A percentile compares a stretch with the other conserved stretches of the same genome.
phyloP scores from a whole-genome alignment of 2,888 invertebrate species.

The Itoplectis maculator region DNA sequence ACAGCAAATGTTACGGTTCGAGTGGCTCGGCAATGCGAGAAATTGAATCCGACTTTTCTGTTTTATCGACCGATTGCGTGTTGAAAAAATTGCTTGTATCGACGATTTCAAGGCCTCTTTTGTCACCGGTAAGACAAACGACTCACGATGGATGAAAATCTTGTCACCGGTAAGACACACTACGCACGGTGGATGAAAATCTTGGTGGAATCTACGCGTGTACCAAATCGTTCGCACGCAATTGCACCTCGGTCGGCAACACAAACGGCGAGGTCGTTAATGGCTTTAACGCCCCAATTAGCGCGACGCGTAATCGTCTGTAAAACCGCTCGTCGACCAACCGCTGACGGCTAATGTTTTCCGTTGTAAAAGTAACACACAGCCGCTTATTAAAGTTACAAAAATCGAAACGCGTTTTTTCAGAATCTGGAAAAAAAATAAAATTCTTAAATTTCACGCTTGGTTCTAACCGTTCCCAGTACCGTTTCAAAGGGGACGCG shows the following conservation, averaged over 20 bases:
- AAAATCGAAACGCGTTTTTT: background rate
- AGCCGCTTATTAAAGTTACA: background rate
- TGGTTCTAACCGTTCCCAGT: background rate
- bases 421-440: background rate
- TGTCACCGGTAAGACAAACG: background rate
- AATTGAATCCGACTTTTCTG: slow-evolving; percentile 25
- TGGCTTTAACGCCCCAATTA: background rate
- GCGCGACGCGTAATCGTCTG: background rate
- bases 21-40: slow-evolving; percentile 24
- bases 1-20: slow-evolving; percentile 10
- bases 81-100: too few relatives aligned
- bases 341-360: background rate
- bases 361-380: background rate
- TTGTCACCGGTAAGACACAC: too few relatives aligned
- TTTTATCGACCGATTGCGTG: background rate
- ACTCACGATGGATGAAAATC: background rate
- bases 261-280: background rate
- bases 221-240: background rate
- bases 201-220: background rate
- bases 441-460: background rate
- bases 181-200: background rate
- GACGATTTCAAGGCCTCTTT: background rate
- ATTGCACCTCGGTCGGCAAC: too few relatives aligned
- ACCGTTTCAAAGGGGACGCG: background rate
- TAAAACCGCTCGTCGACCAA: background rate